Evolutionary conservation across 2,113 vertebrate genomes (phyloP).

Genomic region (Heloderma charlesbogerti): DNA sequence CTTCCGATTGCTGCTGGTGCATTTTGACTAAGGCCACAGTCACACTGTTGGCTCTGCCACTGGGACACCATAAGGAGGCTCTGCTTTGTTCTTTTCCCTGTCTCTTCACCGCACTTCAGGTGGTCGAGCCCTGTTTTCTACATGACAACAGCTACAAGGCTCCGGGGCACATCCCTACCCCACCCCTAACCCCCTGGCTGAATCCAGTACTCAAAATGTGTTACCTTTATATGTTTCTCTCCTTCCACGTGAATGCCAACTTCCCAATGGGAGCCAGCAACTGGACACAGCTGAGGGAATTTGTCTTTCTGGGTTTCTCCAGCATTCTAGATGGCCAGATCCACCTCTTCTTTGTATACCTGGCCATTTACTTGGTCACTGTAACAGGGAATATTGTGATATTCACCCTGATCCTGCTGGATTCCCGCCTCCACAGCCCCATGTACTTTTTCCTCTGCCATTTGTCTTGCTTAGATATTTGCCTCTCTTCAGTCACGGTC

Average conservation of each 20-base stretch:
- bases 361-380: constrained; percentile 29
- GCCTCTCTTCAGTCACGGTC: constrained; percentile 21
- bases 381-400: constrained; percentile 45
- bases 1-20: neutral
- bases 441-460: constrained; percentile 69
- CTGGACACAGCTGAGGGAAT: constrained; percentile 9
- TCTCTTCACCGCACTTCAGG: too few species aligned
- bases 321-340: rapidly evolving
- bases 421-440: constrained; percentile 49
- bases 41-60: too few species aligned
- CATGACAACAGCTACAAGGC: too few species aligned
- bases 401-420: neutral
- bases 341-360: constrained; percentile 43
- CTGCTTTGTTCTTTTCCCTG: too few species aligned
- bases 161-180: neutral
- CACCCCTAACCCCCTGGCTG: neutral
- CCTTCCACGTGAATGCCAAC: neutral
- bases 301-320: constrained; percentile 47
- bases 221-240: neutral
- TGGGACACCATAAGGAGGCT: too few species aligned
- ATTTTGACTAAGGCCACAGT: too few species aligned
- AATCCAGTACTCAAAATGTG: neutral
- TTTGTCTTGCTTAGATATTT: constrained; percentile 58
- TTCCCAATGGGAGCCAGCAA: constrained; percentile 16
- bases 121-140: too few species aligned